Base-by-base conservation (phyloP, 2,113 vertebrate genomes). In the Sapajus apella region DNA sequence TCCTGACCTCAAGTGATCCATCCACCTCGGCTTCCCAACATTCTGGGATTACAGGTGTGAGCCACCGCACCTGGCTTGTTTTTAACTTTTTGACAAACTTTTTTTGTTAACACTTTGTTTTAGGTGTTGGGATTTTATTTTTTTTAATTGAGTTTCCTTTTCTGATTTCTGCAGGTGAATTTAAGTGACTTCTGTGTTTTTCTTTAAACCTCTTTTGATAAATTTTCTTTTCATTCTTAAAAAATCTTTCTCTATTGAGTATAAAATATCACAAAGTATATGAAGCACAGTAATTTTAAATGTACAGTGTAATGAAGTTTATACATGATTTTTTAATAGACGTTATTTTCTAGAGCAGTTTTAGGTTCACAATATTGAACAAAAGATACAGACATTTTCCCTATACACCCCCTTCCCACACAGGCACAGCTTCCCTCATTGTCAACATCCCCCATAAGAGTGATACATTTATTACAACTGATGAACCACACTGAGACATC, bases 81-180 rank as follows among this genome's bases (percentile, higher is more conserved):
- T 73, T 43, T 20, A 92, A 80, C 37, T 96, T 96, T 84, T 85
- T 85, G 43, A 91, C 61, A 47, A 84, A 27, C 14, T 17, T 52
- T 52, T 52, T 52, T 52, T 52, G 50, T 52, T 16, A 52, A 52
- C 50, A 17, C 50, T 96, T 95, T 86, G 4, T 40, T 82, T 90
- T 90, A 87, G 32, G 47, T 90, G n/a, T 32, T 91, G 40, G 32
- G 3, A 58, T 90, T 96, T 96, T 94, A 35, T 76, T 85, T 95
- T 52, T 25, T 64, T 30, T 2, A 79, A 9, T 10, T 90, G 58
- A 82, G 14, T 72, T 89, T 30, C 12, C 14, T 89, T 96, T 93
- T 90, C n/a, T 87, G 23, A 64, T 92, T 94, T 95, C 30, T 30
- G 35, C 43, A 20, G 6, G 4, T 43, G 37, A 87, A 73, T 72